Evolutionary conservation across 1,140 invertebrate species (phyloP).

Genomic region (Meloidogyne floridensis): DNA sequence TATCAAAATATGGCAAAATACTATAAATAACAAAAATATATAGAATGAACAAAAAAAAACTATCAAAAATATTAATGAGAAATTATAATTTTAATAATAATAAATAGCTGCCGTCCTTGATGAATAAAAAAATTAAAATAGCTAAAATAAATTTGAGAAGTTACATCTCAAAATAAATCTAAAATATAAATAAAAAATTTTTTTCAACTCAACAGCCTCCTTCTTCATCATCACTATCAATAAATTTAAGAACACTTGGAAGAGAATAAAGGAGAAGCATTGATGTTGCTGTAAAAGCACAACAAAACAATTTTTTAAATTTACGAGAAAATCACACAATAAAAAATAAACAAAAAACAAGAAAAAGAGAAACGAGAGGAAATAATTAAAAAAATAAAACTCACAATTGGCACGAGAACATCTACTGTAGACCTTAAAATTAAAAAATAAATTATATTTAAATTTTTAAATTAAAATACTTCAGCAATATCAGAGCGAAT

Average conservation of each 20-base stretch:
- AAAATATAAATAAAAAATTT: too few relatives aligned
- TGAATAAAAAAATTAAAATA: too few relatives aligned
- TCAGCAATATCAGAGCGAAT: constrained; percentile 64
- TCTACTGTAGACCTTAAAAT: constrained; percentile 50
- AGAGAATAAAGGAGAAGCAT: not conserved
- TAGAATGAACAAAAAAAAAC: too few relatives aligned
- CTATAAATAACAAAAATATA: too few relatives aligned
- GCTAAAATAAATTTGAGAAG: too few relatives aligned
- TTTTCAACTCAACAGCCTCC: too few relatives aligned
- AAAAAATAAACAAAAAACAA: not conserved
- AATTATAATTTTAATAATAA: too few relatives aligned
- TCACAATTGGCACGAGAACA: constrained; percentile 60
- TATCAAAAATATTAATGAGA: too few relatives aligned
- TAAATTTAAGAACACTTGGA: constrained; percentile 6
- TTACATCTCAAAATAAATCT: too few relatives aligned
- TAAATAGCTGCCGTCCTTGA: too few relatives aligned
- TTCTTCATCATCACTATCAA: not conserved
- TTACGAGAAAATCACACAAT: not conserved
- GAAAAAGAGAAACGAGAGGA: constrained; percentile 12
- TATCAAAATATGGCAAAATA: too few relatives aligned
- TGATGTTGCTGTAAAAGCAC: constrained; percentile 12
- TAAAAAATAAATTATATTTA: not conserved
- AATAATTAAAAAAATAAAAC: constrained; percentile 43
- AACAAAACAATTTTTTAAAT: constrained; percentile 25
- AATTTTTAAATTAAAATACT: not conserved